phyloP scores from a whole-genome alignment of 2,888 invertebrate species.

The Eupithecia insigniata region DNA sequence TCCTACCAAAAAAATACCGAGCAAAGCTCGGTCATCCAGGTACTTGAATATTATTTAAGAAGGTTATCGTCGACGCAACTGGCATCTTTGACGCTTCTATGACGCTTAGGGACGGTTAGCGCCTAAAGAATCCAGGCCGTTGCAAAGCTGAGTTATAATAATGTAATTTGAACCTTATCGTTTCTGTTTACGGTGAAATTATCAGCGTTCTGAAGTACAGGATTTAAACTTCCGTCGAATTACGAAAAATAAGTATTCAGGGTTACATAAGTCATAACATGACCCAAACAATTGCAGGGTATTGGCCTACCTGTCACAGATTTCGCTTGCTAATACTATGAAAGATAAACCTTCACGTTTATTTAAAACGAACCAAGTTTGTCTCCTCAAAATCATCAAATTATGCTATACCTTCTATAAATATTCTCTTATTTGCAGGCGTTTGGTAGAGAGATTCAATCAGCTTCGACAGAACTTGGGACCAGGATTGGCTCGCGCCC shows the following conservation, averaged over 20 bases:
- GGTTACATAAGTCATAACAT: not conserved
- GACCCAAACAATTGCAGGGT: not conserved
- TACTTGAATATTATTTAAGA: too few relatives aligned
- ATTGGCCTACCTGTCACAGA: not conserved
- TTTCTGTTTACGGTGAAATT: not conserved
- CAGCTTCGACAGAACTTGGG: conserved; percentile 92
- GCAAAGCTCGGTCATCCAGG: too few relatives aligned
- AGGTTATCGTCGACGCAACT: conserved; percentile 91
- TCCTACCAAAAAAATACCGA: too few relatives aligned
- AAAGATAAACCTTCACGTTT: not conserved
- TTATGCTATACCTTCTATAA: too few relatives aligned
- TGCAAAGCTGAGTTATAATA: conserved; percentile 85
- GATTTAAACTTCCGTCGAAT: too few relatives aligned
- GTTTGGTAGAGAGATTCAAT: conserved; percentile 93
- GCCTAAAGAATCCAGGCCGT: conserved; percentile 93
- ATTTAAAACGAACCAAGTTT: not conserved
- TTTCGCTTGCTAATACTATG: not conserved
- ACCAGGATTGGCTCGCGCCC: conserved; percentile 83
- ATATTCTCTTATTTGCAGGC: conserved; percentile 72
- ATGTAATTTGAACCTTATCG: not conserved
- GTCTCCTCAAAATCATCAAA: too few relatives aligned
- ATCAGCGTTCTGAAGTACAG: not conserved
- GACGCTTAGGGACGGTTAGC: conserved; percentile 93
- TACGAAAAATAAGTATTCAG: not conserved
- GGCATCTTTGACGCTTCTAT: conserved; percentile 93